Base-by-base conservation (phyloP, 2,888 invertebrate species). In the Carterocephalus palaemon region DNA sequence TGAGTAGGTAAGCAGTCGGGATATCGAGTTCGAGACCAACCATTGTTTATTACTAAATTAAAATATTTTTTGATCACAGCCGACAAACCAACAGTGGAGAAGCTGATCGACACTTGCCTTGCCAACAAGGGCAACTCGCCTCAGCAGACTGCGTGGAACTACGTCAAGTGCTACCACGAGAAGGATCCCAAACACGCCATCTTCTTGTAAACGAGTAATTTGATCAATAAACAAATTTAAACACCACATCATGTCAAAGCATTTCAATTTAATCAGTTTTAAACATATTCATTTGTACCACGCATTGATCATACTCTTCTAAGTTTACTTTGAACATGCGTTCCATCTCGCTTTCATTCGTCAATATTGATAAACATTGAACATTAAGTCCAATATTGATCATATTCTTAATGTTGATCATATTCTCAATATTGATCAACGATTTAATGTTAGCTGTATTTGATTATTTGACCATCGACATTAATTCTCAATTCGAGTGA, bases 141-240 rank as follows among this genome's bases (percentile, higher is more conserved):
- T 0, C 79, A 83, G 6, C 85, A 88, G 59, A 82, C 84, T 0
- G 88, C 88, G 6, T 88, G 87, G 87, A 87, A 87, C 72, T 87
- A 85, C 67, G 78, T 83, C 53, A 87, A 85, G 39, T 88, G 88
- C 59, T 88, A 87, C 64, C 86, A 88, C 53, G 86, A 86, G 59
- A 87, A 88, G 58, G 85, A 86, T 51, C 84, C 87, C n/a, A 85
- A 86, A 32, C 85, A 88, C 57, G 71, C 86, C 47, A 78, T 87
- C 56, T 73, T 87, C 66, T 53, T 82, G 52, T 85, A 82, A 79
- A 59, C 16, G 5, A 29, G 13, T 26, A 5, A 9, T 20, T 4
- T 16, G 34, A 31, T 17, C 32, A 23, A 33, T 41, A 10, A 15
- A 23, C 12, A 13, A n/a, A n/a, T n/a, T n/a, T n/a, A n/a, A n/a